phyloP scores from a whole-genome alignment of 2,888 invertebrate genomes.

The Nephrocerus scutellatus region DNA sequence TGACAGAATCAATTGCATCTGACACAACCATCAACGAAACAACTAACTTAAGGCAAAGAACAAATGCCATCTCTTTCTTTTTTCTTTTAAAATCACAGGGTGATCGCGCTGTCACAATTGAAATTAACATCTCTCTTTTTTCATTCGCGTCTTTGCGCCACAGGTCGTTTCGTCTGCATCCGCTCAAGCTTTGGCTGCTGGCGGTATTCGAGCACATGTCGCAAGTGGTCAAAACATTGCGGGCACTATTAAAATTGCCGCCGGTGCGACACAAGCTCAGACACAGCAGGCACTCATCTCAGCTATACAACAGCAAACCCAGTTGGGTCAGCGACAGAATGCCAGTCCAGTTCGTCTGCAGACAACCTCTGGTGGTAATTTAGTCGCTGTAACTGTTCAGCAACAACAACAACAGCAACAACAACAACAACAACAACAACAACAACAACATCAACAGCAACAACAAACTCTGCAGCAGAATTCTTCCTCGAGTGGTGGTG shows the following conservation, averaged over 20 bases:
- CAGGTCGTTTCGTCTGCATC: constrained; percentile 56
- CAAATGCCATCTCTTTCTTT: neutral
- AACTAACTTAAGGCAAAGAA: neutral
- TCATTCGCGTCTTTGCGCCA: constrained; percentile 1
- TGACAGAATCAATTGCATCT: neutral
- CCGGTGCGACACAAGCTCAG: constrained; percentile 42
- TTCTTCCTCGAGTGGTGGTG: constrained; percentile 22
- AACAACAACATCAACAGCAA: constrained; percentile 17
- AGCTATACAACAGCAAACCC: constrained; percentile 50
- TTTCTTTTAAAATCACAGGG: neutral
- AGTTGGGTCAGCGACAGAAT: constrained; percentile 52
- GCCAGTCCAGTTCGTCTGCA: constrained; percentile 57
- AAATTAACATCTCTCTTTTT: neutral
- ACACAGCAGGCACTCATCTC: constrained; percentile 52
- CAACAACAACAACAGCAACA: constrained; percentile 39
- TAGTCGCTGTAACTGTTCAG: constrained; percentile 56
- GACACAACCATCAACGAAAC: constrained; percentile 8
- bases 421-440: constrained; percentile 22
- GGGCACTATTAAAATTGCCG: constrained; percentile 51
- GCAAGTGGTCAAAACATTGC: constrained; percentile 46
- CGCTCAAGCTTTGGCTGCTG: constrained; percentile 48
- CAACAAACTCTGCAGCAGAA: constrained; percentile 13
- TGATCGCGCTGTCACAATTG: neutral
- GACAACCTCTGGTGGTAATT: constrained; percentile 50
- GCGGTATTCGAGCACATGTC: constrained; percentile 51